Evolutionary conservation across 1,140 invertebrate species (phyloP).

Genomic region (Zaprionus gabonicus): DNA sequence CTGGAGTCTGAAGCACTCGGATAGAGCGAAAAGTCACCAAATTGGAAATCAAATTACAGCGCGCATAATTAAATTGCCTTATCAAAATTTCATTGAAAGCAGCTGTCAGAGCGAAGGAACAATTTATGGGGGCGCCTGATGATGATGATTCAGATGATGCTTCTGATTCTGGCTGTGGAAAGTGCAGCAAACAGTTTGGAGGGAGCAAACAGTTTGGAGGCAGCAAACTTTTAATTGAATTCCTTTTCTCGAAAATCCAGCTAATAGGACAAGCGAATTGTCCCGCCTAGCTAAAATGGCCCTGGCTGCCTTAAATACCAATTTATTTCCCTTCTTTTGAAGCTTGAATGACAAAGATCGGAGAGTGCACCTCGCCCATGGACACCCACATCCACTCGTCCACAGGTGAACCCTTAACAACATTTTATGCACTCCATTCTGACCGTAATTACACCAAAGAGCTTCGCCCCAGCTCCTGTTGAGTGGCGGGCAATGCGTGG

Average conservation of each 20-base stretch:
- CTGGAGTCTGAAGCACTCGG: background rate
- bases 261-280: constrained; percentile 79
- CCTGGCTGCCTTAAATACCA: background rate
- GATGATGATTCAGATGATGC: background rate
- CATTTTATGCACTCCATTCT: constrained; percentile 66
- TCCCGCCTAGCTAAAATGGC: constrained; percentile 45
- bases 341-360: constrained; percentile 69
- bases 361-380: constrained; percentile 49
- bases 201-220: constrained; percentile 6
- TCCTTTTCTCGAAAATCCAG: constrained; percentile 65
- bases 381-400: background rate
- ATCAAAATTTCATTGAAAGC: constrained; percentile 77
- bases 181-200: constrained; percentile 8
- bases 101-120: constrained; percentile 35
- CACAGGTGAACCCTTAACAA: constrained; percentile 60
- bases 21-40: constrained; percentile 52
- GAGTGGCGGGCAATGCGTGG: background rate
- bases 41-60: constrained; percentile 71
- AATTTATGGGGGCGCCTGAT: constrained; percentile 27
- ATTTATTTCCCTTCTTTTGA: background rate
- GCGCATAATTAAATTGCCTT: constrained; percentile 79
- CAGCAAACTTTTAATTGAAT: constrained; percentile 79
- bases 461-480: background rate
- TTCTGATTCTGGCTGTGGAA: background rate
- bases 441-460: constrained; percentile 74